Percentiles rank a stretch among this genome's conserved stretches.
These are phyloP conservation scores for Rutilus rutilus DNA, from an alignment of 2,113 vertebrate genomes.

Conservation along the genomic window DNA sequence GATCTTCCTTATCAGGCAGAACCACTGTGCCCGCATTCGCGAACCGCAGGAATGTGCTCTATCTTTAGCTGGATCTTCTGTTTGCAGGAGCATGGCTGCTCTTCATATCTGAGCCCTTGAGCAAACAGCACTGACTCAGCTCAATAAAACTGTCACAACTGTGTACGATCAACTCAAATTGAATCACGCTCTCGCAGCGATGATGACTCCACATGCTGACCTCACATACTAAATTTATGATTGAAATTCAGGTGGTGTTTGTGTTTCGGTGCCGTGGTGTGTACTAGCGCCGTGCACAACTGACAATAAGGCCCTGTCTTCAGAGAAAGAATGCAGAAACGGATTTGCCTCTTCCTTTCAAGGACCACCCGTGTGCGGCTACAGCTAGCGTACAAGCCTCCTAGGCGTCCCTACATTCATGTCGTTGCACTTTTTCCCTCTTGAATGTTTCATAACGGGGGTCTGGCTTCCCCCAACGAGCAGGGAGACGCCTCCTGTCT, in stretches of 20 bases:
- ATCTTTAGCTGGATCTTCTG: conserved; percentile 36
- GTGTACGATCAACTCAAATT: conserved; percentile 34
- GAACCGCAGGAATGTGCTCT: conserved; percentile 35
- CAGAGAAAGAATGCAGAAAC: conserved; percentile 50
- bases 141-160: conserved; percentile 45
- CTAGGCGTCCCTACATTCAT: conserved; percentile 13
- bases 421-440: background rate
- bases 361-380: conserved; percentile 71
- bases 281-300: background rate
- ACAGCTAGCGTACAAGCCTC: no score
- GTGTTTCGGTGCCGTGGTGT: background rate
- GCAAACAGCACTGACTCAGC: conserved; percentile 34
- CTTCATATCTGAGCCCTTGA: conserved; percentile 32
- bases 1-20: conserved; percentile 32
- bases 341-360: conserved; percentile 56
- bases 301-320: conserved; percentile 4
- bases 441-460: conserved; percentile 30
- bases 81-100: conserved; percentile 34
- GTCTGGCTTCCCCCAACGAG: conserved; percentile 35
- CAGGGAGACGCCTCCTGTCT: conserved; percentile 47
- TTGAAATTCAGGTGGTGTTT: background rate
- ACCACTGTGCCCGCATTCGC: conserved; percentile 24
- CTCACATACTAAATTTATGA: conserved; percentile 15
- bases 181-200: background rate
- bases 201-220: conserved; percentile 3